A percentile compares a stretch with the other conserved stretches of the same genome.
phyloP scores from a whole-genome alignment of 2,888 invertebrate genomes.

The Autographa gamma region DNA sequence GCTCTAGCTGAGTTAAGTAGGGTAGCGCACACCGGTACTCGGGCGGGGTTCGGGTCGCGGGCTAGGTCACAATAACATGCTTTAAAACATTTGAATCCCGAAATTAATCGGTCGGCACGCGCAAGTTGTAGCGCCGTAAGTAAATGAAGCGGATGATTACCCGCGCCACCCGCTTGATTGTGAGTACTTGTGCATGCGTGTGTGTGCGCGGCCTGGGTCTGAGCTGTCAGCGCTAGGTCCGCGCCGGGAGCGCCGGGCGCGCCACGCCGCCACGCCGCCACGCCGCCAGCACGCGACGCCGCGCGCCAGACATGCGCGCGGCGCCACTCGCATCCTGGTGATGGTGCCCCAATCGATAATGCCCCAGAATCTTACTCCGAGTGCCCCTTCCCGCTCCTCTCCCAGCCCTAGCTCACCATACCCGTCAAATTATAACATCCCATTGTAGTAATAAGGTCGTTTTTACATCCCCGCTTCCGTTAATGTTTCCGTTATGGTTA shows the following conservation, averaged over 20 bases:
- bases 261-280: conserved; percentile 15
- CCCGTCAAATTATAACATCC: conserved; percentile 85
- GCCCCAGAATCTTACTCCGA: conserved; percentile 80
- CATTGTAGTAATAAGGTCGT: conserved; percentile 84
- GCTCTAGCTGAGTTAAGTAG: conserved; percentile 30
- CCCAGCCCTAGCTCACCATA: conserved; percentile 75
- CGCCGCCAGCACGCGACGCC: conserved; percentile 56
- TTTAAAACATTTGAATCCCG: conserved; percentile 28
- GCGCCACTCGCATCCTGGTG: conserved; percentile 77
- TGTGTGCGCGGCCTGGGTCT: conserved; percentile 39
- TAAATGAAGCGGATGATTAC: neutral
- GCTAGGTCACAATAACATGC: conserved; percentile 29
- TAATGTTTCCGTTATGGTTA: conserved; percentile 79
- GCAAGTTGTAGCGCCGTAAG: neutral
- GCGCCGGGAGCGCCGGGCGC: conserved; percentile 49
- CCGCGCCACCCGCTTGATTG: conserved; percentile 1
- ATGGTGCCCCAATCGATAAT: conserved; percentile 86
- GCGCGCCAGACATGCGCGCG: conserved; percentile 74
- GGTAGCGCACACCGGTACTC: conserved; percentile 24
- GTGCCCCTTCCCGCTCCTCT: conserved; percentile 78
- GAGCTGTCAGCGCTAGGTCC: conserved; percentile 44
- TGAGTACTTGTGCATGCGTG: conserved; percentile 5
- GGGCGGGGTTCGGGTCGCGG: conserved; percentile 34
- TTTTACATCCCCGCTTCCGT: conserved; percentile 78
- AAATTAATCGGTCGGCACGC: conserved; percentile 13